Conservation (phyloP, 2,113 vertebrate genomes). For the Trematomus loennbergii region DNA sequence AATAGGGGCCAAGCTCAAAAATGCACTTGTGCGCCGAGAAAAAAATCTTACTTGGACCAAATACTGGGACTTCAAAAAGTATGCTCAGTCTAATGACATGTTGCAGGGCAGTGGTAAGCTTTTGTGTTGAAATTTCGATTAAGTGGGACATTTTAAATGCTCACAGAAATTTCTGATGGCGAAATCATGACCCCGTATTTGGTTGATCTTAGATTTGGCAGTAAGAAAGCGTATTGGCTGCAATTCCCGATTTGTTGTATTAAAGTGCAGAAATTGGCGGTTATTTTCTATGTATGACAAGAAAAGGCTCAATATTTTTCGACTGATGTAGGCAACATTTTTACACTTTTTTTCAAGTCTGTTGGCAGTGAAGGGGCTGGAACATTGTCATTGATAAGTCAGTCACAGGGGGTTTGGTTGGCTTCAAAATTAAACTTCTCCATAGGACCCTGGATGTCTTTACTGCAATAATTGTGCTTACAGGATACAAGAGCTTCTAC, state of each 20-base stretch:
- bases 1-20: not conserved
- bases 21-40: conserved; percentile 10
- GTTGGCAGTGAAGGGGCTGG: conserved; percentile 78
- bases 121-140: not conserved
- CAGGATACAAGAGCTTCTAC: conserved; percentile 8
- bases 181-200: not conserved
- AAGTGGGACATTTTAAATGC: not conserved
- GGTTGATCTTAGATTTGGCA: conserved; percentile 49
- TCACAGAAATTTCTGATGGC: not conserved
- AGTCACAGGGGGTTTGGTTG: conserved; percentile 36
- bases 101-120: conserved; percentile 79
- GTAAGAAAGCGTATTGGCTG: conserved; percentile 25
- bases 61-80: conserved; percentile 16
- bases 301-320: too few species aligned
- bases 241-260: not conserved
- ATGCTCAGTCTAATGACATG: conserved; percentile 9
- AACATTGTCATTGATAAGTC: conserved; percentile 57
- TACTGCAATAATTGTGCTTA: conserved; percentile 47
- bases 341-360: not conserved
- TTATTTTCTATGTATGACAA: not conserved
- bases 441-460: not conserved
- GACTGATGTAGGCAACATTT: not conserved
- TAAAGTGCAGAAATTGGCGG: not conserved
- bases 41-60: conserved; percentile 6
- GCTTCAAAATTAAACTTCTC: conserved; percentile 16